phyloP scores from a whole-genome alignment of 1,140 invertebrate genomes.

The Aphelenchoides fujianensis region DNA sequence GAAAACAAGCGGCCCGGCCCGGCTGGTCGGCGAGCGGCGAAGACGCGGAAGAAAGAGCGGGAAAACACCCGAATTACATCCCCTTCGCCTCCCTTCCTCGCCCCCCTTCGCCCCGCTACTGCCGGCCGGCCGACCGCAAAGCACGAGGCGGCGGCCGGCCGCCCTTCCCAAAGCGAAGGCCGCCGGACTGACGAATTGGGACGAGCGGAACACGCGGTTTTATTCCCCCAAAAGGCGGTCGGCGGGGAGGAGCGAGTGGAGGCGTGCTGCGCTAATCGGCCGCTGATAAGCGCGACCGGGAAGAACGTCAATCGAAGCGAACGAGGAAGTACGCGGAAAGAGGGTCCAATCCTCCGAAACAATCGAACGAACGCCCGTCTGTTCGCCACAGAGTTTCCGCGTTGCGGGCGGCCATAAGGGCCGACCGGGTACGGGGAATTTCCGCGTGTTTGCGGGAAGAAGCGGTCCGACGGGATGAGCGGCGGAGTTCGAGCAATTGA shows the following conservation, averaged over 20 bases:
- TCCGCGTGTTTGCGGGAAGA: too few species aligned
- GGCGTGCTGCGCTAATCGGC: not conserved
- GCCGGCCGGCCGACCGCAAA: not conserved
- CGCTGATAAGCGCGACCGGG: not conserved
- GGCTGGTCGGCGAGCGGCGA: too few species aligned
- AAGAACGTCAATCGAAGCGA: not conserved
- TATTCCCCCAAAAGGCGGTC: not conserved
- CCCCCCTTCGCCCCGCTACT: not conserved
- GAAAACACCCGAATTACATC: not conserved
- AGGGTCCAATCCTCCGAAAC: not conserved
- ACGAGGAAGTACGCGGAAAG: not conserved
- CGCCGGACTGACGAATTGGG: not conserved
- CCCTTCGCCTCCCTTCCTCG: not conserved
- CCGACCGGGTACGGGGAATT: too few species aligned
- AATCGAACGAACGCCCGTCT: too few species aligned
- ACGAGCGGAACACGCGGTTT: not conserved
- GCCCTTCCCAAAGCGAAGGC: too few species aligned
- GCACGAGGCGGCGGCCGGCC: not conserved
- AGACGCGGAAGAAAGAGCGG: not conserved
- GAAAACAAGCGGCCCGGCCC: too few species aligned
- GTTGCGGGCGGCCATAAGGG: not conserved
- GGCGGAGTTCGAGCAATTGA: too few species aligned
- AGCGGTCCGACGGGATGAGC: too few species aligned
- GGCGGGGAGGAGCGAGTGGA: not conserved
- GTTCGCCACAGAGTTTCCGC: too few species aligned